These are phyloP conservation scores for Buteo buteo DNA, from an alignment of 2,113 vertebrate species.

Conservation along the genomic window DNA sequence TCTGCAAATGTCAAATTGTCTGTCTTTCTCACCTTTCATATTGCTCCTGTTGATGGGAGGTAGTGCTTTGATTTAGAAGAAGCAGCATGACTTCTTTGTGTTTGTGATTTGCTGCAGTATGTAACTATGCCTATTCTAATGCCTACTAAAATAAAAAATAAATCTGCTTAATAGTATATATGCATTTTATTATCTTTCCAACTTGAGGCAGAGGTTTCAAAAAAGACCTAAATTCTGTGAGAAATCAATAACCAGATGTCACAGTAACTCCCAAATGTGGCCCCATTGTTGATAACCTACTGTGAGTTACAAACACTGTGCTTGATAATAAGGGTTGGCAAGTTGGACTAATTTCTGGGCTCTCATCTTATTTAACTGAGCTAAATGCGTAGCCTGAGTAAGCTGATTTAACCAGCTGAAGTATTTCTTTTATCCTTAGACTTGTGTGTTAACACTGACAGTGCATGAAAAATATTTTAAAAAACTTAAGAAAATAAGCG, in stretches of 20 bases:
- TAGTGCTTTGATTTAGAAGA: not conserved
- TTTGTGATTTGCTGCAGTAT: not conserved
- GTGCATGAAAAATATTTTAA: not conserved
- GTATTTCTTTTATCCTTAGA: not conserved
- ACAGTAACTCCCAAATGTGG: not conserved
- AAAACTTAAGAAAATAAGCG: not conserved
- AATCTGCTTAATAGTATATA: not conserved
- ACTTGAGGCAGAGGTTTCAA: not conserved
- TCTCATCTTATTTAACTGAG: not conserved
- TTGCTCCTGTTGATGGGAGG: not conserved
- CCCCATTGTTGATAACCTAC: constrained; percentile 1
- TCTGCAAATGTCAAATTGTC: not conserved
- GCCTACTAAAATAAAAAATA: not conserved
- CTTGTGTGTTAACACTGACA: not conserved
- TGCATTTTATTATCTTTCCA: not conserved
- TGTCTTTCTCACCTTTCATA: not conserved
- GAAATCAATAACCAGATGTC: constrained; percentile 23
- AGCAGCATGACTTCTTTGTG: not conserved
- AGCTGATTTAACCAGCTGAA: not conserved
- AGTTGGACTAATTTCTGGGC: not conserved
- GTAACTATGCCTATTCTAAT: not conserved
- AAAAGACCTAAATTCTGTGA: not conserved
- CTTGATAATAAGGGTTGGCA: constrained; percentile 20
- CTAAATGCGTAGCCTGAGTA: not conserved
- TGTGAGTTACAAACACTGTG: not conserved